phyloP scores from a whole-genome alignment of 1,140 invertebrate genomes.

The Octopus bimaculoides region DNA sequence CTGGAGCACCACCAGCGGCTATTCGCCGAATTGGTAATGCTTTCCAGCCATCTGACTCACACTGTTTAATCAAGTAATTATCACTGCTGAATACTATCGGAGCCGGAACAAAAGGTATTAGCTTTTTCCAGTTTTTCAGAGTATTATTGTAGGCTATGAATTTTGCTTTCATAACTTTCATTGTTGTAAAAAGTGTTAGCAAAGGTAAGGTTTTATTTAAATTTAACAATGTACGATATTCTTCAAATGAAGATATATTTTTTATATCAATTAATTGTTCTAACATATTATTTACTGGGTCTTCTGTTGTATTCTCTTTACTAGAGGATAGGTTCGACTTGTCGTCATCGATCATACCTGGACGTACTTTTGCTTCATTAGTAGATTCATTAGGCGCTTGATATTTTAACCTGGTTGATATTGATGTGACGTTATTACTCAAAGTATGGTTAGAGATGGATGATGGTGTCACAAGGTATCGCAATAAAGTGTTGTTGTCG shows the following conservation, averaged over 20 bases:
- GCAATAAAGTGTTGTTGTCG: not conserved
- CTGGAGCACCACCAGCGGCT: constrained; percentile 28
- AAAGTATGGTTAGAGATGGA: not conserved
- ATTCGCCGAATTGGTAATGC: constrained; percentile 22
- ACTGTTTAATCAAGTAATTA: constrained; percentile 16
- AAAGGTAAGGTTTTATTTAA: constrained; percentile 18
- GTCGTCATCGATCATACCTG: not conserved
- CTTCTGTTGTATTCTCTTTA: not conserved
- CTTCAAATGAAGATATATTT: not conserved
- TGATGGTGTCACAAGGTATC: not conserved
- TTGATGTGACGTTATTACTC: not conserved
- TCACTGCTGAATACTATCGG: constrained; percentile 35
- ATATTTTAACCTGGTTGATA: not conserved
- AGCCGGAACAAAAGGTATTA: constrained; percentile 25
- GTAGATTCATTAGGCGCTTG: not conserved
- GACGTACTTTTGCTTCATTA: not conserved
- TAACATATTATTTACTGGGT: not conserved
- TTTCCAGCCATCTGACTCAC: constrained; percentile 24
- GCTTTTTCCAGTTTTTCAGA: constrained; percentile 33
- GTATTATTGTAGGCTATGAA: constrained; percentile 33
- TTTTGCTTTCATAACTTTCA: constrained; percentile 25
- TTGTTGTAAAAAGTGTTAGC: constrained; percentile 35
- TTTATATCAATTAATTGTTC: not conserved
- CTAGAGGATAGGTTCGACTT: not conserved
- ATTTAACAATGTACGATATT: not conserved